phyloP scores from a whole-genome alignment of 1,140 invertebrate genomes.

The Anastrepha obliqua region DNA sequence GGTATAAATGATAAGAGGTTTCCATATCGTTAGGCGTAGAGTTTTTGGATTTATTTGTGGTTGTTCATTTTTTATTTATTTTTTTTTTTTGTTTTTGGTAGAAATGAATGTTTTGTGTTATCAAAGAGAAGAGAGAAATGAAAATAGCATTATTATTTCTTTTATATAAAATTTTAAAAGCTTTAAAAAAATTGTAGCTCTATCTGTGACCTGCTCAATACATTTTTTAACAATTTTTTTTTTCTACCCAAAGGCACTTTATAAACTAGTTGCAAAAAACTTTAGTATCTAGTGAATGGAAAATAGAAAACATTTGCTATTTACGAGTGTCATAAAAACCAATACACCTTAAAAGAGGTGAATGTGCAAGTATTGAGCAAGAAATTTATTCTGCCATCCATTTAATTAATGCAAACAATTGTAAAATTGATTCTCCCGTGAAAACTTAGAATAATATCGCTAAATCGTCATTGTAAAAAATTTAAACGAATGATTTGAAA shows the following conservation, averaged over 20 bases:
- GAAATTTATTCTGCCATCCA: no score
- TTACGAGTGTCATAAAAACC: no score
- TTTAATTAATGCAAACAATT: no score
- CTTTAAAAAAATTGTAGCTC: background rate
- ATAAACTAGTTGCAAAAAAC: background rate
- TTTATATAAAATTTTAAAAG: background rate
- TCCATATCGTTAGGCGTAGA: background rate
- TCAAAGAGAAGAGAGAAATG: conserved; percentile 50
- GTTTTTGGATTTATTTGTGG: background rate
- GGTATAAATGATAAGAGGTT: background rate
- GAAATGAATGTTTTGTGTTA: conserved; percentile 9
- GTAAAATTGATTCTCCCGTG: no score
- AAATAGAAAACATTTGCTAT: background rate
- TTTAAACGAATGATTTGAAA: no score
- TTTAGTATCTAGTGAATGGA: conserved; percentile 5
- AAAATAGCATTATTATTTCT: conserved; percentile 16
- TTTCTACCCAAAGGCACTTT: background rate
- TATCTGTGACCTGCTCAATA: background rate
- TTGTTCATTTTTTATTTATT: background rate
- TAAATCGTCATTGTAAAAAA: no score
- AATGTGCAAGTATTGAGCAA: no score
- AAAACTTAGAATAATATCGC: no score
- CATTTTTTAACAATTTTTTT: background rate
- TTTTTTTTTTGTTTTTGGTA: background rate
- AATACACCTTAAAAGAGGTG: no score